Evolutionary conservation across 2,888 invertebrate species (phyloP), one percentile per base, ranked within the genome.

Genomic region (Clivina fossor): DNA sequence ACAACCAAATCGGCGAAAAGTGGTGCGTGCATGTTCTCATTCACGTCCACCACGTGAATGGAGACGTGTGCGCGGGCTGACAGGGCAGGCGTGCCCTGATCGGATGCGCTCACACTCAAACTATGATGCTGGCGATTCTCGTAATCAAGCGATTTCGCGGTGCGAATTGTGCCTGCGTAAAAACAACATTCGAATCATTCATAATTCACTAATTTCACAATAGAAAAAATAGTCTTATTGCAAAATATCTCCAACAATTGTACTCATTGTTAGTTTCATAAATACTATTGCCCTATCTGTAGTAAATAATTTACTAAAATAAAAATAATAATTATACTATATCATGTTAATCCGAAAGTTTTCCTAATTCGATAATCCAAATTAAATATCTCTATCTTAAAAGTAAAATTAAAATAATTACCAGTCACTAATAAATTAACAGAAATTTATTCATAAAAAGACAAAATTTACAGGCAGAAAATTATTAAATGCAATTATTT

Each of bases 1-100:
- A 88, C 76, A 62, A 92, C 90, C 67, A 87, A 88, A 71, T 90
- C 90, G 48, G 81, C 80, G 73, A 96, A 96, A 61, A 79, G 77
- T 1, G 96, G 94, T 49, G 92, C 80, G 73, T 86, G 84, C 53
- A 85, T 78, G 75, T 96, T 96, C 76, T 96, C 96, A 76, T 97
- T 93, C 13, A 96, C 95, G 76, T 97, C 96, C 63, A 90, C 87
- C 59, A 93, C 82, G 74, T 94, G 92, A 49, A 97, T 83, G 47
- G 88, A 82, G 26, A 97, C 82, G 57, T 85, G 82, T 56, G 91
- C 86, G 67, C 89, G 88, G 1, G 92, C 83, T 58, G 85, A 84
- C 60, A 93, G 76, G 3, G 90, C 80, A 1, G 93, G 93, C 53
- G 83, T 83, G 0, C 95, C 97, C 24, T 85, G 82, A 76, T 97